Conservation (phyloP, 2,888 invertebrate species). For the Acholoe squamosa region DNA sequence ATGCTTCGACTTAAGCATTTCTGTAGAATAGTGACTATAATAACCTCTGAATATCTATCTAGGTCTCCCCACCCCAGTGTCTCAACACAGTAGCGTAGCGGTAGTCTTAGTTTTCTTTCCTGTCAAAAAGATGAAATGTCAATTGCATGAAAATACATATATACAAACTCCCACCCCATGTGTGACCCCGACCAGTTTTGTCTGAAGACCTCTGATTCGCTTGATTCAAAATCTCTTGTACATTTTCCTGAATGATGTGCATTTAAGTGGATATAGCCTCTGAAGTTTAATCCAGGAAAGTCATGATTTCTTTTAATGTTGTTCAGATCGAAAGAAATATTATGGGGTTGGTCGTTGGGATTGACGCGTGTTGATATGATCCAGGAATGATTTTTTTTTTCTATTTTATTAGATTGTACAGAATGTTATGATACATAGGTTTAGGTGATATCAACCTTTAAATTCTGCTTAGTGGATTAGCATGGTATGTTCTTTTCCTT, state of each 20-base stretch:
- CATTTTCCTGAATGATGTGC: neutral
- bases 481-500: no score
- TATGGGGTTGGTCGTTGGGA: neutral
- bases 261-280: neutral
- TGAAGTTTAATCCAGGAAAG: neutral
- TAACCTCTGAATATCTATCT: neutral
- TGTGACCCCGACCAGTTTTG: neutral
- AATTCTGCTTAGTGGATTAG: no score
- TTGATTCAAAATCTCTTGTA: neutral
- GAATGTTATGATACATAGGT: neutral
- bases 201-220: neutral
- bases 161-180: neutral
- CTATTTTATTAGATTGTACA: neutral
- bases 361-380: neutral
- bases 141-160: neutral
- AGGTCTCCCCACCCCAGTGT: neutral
- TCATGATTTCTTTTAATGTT: no score
- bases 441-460: no score
- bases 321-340: no score
- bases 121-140: neutral
- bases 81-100: neutral
- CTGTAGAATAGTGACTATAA: neutral
- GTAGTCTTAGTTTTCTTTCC: neutral
- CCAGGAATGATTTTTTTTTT: slow-evolving; percentile 15
- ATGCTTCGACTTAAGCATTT: neutral